These are phyloP conservation scores for Himalopsyche tibetana DNA, from an alignment of 2,888 invertebrate genomes.

Conservation along the genomic window DNA sequence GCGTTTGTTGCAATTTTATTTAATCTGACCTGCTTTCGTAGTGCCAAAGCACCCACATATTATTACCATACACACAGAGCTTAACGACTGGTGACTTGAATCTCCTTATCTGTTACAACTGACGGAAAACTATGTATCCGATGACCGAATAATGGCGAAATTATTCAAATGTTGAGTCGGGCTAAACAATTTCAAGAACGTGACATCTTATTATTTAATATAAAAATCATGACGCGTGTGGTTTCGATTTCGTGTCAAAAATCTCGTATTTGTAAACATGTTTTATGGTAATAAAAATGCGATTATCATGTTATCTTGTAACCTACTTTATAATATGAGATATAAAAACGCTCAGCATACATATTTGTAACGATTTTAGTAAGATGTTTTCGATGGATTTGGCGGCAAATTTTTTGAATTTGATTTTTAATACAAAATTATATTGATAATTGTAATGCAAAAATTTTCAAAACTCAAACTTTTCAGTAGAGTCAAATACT, in stretches of 20 bases:
- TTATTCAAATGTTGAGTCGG: background rate
- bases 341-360: too few relatives aligned
- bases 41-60: conserved; percentile 16
- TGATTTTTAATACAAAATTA: too few relatives aligned
- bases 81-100: background rate
- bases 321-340: too few relatives aligned
- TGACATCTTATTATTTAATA: conserved; percentile 7
- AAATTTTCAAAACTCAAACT: too few relatives aligned
- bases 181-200: conserved; percentile 12
- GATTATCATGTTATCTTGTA: too few relatives aligned
- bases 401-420: too few relatives aligned
- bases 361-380: too few relatives aligned
- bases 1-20: conserved; percentile 3
- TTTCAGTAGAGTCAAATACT: too few relatives aligned
- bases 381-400: too few relatives aligned
- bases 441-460: too few relatives aligned
- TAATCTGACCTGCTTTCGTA: background rate
- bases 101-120: background rate
- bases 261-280: too few relatives aligned
- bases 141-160: conserved; percentile 26
- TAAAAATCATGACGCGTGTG: background rate
- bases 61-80: background rate
- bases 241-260: background rate
- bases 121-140: background rate
- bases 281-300: too few relatives aligned